Percentiles rank a stretch among this genome's conserved stretches.
Conservation (phyloP, 2,888 invertebrate genomes). For the Apeira syringaria region DNA sequence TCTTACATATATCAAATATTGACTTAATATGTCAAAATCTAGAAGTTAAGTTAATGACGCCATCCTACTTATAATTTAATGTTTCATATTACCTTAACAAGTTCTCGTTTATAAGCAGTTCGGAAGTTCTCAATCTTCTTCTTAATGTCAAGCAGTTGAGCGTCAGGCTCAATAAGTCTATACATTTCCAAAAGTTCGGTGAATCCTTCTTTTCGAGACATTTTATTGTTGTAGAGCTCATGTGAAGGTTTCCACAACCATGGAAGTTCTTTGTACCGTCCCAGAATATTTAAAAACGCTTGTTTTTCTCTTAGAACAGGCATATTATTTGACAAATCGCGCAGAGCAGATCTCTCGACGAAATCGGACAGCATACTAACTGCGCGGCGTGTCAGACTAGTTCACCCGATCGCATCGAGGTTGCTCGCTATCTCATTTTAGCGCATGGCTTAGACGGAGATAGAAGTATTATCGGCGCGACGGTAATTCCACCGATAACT, state of each 20-base stretch:
- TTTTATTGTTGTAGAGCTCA: constrained; percentile 24
- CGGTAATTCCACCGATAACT: not conserved
- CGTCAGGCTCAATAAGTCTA: constrained; percentile 4
- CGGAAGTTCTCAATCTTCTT: constrained; percentile 41
- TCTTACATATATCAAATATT: no score
- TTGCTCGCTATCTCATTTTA: constrained; percentile 5
- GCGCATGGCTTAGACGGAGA: constrained; percentile 1
- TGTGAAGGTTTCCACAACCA: constrained; percentile 36
- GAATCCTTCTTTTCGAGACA: constrained; percentile 7
- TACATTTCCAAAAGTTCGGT: constrained; percentile 10
- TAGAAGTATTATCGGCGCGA: not conserved
- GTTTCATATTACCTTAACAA: constrained; percentile 31
- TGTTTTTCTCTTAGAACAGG: constrained; percentile 11
- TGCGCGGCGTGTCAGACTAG: not conserved
- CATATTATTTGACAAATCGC: constrained; percentile 3
- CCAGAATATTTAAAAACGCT: constrained; percentile 6
- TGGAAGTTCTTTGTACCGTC: constrained; percentile 7
- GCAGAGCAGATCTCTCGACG: not conserved
- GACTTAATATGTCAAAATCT: no score
- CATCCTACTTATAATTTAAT: no score
- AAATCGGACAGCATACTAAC: constrained; percentile 6
- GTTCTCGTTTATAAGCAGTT: constrained; percentile 35
- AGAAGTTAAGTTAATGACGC: no score
- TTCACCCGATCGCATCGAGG: constrained; percentile 2
- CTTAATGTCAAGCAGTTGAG: constrained; percentile 19